These are phyloP conservation scores for Mastomys coucha DNA, from an alignment of 2,113 vertebrate genomes.

Conservation along the genomic window DNA sequence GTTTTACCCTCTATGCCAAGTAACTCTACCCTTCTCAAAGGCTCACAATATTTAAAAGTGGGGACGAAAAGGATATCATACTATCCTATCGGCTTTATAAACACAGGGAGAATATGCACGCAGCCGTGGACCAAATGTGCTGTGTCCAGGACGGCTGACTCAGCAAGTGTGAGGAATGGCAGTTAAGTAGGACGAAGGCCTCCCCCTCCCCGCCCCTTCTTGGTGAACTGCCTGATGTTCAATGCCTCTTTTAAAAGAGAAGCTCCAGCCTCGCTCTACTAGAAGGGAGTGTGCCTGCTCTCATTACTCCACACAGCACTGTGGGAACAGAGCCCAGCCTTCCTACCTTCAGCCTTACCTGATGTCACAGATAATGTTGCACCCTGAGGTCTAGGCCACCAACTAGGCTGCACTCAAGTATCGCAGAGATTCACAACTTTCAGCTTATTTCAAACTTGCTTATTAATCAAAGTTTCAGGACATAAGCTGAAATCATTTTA, in stretches of 20 bases:
- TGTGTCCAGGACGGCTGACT: not conserved
- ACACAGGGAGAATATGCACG: not conserved
- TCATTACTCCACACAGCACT: not conserved
- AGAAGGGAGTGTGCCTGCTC: not conserved
- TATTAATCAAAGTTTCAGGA: not conserved
- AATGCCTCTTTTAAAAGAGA: slow-evolving; percentile 7
- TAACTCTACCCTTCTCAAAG: slow-evolving; percentile 12
- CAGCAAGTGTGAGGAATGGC: not conserved
- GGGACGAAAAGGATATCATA: not conserved
- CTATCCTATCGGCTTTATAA: not conserved
- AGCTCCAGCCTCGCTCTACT: not conserved
- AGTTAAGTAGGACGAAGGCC: not conserved
- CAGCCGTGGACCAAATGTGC: not conserved
- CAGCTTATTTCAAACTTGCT: not conserved
- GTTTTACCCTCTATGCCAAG: not conserved
- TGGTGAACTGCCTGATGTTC: not conserved
- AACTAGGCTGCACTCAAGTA: not conserved
- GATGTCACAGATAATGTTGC: not conserved
- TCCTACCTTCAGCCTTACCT: too few relatives aligned
- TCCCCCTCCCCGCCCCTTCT: not conserved
- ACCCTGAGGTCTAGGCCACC: not conserved
- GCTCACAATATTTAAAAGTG: not conserved
- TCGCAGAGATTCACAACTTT: not conserved
- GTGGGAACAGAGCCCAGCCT: not conserved
- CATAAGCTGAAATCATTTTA: not conserved